These are phyloP conservation scores for Trachymyrmex septentrionalis DNA, from an alignment of 1,140 invertebrate species.

Conservation along the genomic window DNA sequence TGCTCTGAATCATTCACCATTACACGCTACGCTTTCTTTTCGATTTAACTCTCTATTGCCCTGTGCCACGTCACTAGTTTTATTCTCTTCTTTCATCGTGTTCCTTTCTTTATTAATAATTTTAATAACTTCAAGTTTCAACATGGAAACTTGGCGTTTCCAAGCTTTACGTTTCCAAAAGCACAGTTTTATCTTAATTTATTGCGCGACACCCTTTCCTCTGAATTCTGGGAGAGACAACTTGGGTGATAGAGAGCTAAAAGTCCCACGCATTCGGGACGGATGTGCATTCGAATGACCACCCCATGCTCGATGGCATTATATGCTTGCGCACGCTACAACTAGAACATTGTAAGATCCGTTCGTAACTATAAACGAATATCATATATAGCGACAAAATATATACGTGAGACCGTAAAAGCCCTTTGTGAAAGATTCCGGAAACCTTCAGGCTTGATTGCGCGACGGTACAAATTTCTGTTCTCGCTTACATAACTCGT, in stretches of 20 bases:
- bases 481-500: conserved; percentile 27
- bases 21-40: conserved; percentile 9
- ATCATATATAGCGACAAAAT: conserved; percentile 25
- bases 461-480: conserved; percentile 8
- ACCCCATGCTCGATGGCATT: neutral
- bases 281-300: conserved; percentile 23
- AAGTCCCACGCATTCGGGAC: conserved; percentile 10
- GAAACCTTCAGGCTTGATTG: conserved; percentile 2
- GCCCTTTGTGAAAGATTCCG: neutral
- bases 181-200: neutral
- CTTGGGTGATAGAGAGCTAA: conserved; percentile 18
- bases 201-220: neutral
- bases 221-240: neutral
- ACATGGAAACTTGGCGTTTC: neutral
- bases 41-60: conserved; percentile 29
- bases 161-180: neutral
- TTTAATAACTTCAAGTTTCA: neutral
- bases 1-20: conserved; percentile 8
- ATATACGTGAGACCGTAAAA: neutral
- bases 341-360: conserved; percentile 26
- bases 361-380: conserved; percentile 19
- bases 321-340: neutral
- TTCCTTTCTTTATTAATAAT: too few species aligned
- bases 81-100: too few species aligned
- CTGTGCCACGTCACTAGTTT: neutral